Base-by-base conservation (phyloP, 2,888 invertebrate species). In the Drosophila birchii region DNA sequence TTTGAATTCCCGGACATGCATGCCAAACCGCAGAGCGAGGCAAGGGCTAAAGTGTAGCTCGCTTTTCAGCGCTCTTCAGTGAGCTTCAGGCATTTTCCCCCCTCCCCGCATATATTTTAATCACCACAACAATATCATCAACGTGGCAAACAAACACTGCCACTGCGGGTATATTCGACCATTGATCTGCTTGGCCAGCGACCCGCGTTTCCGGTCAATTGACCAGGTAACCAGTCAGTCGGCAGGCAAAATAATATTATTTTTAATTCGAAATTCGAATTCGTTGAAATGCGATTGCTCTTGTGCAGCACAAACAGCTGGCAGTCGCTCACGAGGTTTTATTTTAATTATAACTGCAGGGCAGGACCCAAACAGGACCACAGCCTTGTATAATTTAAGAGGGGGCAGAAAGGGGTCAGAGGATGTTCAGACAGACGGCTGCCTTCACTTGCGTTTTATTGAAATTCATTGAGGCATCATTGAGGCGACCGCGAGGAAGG, bases 311-410 rank as follows among this genome's bases (percentile, higher is more conserved):
- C 49, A 55, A 68, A 55, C 67, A 59, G 43, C 59, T 55, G 71
- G 44, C 58, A 59, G 39, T 39, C 43, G 16, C 47, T 44, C 44
- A 75, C 60, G 71, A 60, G 72, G 60, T 70, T 71, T 72, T 72
- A 57, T 60, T 81, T 85, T 88, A 88, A 85, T 85, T 85, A 88
- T 69, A 76, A 54, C 84, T 68, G 73, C 62, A 51, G 79, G 83
- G 47, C 68, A 61, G 36, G 60, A n/a, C 55, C 23, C 55, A 51
- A 63, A 45, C 53, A 41, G 36, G 36, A 36, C 45, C 36, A 23
- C 55, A 26, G 26, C 60, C 39, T 55, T 43, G 29, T 39, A 45
- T 60, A 36, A 53, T 36, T 43, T 49, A 38, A 23, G n/a, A 18
- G 34, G 29, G 29, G 49, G 20, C 47, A n/a, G 20, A 36, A 55